Evolutionary conservation across 2,113 vertebrate genomes (phyloP), one percentile per base, ranked within the genome.

Genomic region (Alligator mississippiensis): DNA sequence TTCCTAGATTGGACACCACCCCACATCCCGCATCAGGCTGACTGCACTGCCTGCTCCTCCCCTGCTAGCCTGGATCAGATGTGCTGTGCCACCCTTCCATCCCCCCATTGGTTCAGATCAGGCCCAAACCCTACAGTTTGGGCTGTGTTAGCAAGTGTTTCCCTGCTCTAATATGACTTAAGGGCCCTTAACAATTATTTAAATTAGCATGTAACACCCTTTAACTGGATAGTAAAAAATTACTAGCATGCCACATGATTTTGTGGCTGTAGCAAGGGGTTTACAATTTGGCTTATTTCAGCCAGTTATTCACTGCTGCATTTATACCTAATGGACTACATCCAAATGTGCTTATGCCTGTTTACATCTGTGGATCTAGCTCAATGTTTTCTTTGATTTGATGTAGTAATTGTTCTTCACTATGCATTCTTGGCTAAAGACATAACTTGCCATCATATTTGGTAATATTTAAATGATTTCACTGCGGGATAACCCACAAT

Each of bases 341-440:
- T 5, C 57, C 85, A 15, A 80, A 28, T 15, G 72, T 0, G 63
- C 3, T 54, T 89, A 4, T 85, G 34, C 5, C 77, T 82, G 4
- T 92, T 93, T 85, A 24, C 1, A 1, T 77, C 38, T 84, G 17
- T 25, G 58, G 55, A 6, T 66, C 30, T 66, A 60, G 70, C 17
- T 70, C 22, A 28, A 5, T 90, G 63, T 82, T 95, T 90, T 15
- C 47, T 92, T 88, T 78, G 25, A 84, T 86, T 81, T 89, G 6
- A 30, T 68, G 2, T 63, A 25, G 74, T 92, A 9, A 84, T 70
- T 94, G 22, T 90, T 60, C 57, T 17, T 80, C 77, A 93, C 95
- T 90, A 87, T 89, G 84, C 88, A 90, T 95, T 59, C 92, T 88
- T 96, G 92, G 58, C 68, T 95, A 72, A 80, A 47, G 30, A 77